Base-by-base conservation (phyloP, 2,888 invertebrate genomes). In the Heteropelma amictum region DNA sequence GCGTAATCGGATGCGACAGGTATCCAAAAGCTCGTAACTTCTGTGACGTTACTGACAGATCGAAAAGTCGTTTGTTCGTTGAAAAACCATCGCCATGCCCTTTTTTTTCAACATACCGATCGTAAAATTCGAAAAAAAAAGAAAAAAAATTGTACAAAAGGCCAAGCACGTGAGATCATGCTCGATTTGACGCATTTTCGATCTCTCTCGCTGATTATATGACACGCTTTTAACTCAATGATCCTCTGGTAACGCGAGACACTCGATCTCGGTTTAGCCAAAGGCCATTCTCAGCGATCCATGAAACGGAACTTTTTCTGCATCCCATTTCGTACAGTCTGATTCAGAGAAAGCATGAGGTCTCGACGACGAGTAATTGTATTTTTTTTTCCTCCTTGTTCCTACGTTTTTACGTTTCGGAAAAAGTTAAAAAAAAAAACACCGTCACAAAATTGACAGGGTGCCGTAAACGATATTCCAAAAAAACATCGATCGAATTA, bases 201-300 rank as follows among this genome's bases (percentile, higher is more conserved):
- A 70, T 75, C 56, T 51, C 56, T 8, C 42, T 67, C 28, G 26
- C 21, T 45, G 67, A 70, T 70, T 65, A 56, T 45, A 45, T 3
- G 19, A 51, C 42, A 35, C 61, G 67, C 67, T 75, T 63, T 71
- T 30, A 53, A 53, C 61, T 61, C 56, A 49, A 51, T 45, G 63
- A 71, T 68, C 54, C 64, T 65, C 45, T 70, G 54, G 70, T 65
- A 74, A 74, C 40, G 53, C 38, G 74, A 70, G 64, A 63, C 40
- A n/a, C 49, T 28, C 61, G 67, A 71, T 71, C 54, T 51, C 56
- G 54, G 35, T 23, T 67, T 56, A 63, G 56, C 67, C 61, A 78
- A 82, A 78, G 77, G 78, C 69, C 75, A 81, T 78, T 76, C 76
- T 74, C 65, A 60, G 71, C 71, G 69, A 45, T 69, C 74, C 70